Evolutionary conservation across 2,797 vertebrate species (phyloP).

Genomic region (Semotilus atromaculatus): DNA sequence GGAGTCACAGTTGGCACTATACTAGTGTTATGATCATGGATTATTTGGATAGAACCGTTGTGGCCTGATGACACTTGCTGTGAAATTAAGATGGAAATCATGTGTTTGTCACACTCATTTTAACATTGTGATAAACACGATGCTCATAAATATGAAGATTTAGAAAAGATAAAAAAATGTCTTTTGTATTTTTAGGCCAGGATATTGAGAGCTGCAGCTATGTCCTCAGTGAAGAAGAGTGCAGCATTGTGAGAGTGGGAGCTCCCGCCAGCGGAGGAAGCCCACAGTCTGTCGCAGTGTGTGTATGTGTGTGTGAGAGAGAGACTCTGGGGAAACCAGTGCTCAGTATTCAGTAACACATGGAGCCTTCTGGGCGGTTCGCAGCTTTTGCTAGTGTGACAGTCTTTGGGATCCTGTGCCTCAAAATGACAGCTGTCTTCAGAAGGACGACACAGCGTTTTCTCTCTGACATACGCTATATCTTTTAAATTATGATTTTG

Average conservation of each 20-base stretch:
- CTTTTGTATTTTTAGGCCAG: slow-evolving; percentile 38
- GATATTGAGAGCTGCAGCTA: slow-evolving; percentile 38
- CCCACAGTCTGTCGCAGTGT: slow-evolving; percentile 65
- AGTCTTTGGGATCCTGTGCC: slow-evolving; percentile 51
- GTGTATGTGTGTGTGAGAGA: slow-evolving; percentile 52
- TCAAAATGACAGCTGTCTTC: slow-evolving; percentile 50
- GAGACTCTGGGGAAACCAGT: slow-evolving; percentile 55
- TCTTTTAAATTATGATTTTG: slow-evolving; percentile 27
- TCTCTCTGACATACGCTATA: slow-evolving; percentile 37
- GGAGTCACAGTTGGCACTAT: not conserved
- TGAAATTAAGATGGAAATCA: not conserved
- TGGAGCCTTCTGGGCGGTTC: slow-evolving; percentile 48
- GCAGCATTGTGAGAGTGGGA: slow-evolving; percentile 52
- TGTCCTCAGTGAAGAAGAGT: slow-evolving; percentile 46
- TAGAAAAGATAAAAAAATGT: not conserved
- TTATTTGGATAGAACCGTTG: not conserved
- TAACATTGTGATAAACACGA: not conserved
- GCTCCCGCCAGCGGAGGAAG: slow-evolving; percentile 50
- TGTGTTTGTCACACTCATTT: not conserved
- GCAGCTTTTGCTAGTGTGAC: slow-evolving; percentile 52
- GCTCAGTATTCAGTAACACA: slow-evolving; percentile 59
- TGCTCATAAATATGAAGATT: slow-evolving; percentile 6
- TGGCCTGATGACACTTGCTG: not conserved
- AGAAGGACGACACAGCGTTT: slow-evolving; percentile 38
- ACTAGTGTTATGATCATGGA: not conserved